These are phyloP conservation scores for Coturnix japonica DNA, from an alignment of 2,113 vertebrate species.

Conservation along the genomic window DNA sequence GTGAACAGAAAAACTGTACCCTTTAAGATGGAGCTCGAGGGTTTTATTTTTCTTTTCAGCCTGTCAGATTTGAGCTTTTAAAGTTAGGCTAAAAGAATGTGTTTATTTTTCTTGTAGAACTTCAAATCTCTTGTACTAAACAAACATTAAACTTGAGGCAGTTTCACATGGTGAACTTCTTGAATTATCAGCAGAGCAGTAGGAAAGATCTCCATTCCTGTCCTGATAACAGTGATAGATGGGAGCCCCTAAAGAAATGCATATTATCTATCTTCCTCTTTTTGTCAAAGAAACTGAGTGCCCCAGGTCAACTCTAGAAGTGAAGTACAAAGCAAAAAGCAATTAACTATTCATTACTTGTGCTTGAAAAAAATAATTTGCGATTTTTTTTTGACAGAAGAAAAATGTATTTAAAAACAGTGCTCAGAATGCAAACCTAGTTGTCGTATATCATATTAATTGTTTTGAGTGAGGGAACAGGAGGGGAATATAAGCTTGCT, in stretches of 20 bases:
- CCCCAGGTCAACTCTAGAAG: conserved; percentile 8
- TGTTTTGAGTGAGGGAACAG: neutral
- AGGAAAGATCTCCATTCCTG: neutral
- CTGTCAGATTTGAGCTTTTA: neutral
- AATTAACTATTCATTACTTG: conserved; percentile 10
- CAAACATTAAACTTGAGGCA: conserved; percentile 10
- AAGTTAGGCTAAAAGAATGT: conserved; percentile 24
- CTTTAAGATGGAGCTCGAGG: neutral
- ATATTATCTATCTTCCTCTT: conserved; percentile 16
- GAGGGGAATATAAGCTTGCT: neutral
- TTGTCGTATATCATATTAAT: neutral
- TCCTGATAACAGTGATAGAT: conserved; percentile 53
- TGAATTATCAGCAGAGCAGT: conserved; percentile 5
- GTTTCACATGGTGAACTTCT: neutral
- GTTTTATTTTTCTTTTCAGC: conserved; percentile 16
- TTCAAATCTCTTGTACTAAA: conserved; percentile 21
- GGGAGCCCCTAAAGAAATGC: conserved; percentile 8
- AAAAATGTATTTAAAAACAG: neutral
- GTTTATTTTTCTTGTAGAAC: conserved; percentile 48
- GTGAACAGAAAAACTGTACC: neutral
- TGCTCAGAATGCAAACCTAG: neutral
- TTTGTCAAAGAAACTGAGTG: conserved; percentile 7
- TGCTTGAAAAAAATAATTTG: neutral
- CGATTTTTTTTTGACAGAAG: neutral
- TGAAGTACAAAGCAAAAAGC: neutral